These are phyloP conservation scores for Setipinna tenuifilis DNA, from an alignment of 2,797 vertebrate species.

Conservation along the genomic window DNA sequence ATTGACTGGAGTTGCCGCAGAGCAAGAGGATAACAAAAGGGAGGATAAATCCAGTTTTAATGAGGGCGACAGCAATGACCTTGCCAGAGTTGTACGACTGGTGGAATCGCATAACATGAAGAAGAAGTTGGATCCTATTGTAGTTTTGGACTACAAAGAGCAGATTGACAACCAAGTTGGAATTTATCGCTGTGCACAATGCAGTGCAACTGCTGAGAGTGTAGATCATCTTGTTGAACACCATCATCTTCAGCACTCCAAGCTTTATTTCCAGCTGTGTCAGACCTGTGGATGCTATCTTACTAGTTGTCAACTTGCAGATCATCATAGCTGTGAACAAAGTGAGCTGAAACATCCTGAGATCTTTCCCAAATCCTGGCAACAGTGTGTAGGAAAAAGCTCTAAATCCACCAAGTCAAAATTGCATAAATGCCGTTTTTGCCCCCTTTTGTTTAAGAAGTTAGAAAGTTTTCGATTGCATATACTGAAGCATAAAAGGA, in stretches of 20 bases:
- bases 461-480: slow-evolving; percentile 58
- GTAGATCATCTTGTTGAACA: slow-evolving; percentile 73
- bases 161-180: slow-evolving; percentile 37
- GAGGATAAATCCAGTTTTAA: background rate
- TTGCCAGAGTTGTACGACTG: slow-evolving; percentile 44
- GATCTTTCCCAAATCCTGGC: background rate
- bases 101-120: slow-evolving; percentile 57
- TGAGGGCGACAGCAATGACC: slow-evolving; percentile 28
- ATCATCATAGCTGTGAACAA: slow-evolving; percentile 62
- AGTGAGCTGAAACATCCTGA: background rate
- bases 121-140: slow-evolving; percentile 72
- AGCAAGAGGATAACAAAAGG: background rate
- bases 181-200: slow-evolving; percentile 66
- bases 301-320: slow-evolving; percentile 45
- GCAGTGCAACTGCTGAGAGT: slow-evolving; percentile 57
- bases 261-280: slow-evolving; percentile 64
- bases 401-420: slow-evolving; percentile 32
- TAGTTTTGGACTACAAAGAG: slow-evolving; percentile 65
- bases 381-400: background rate
- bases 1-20: slow-evolving; percentile 27
- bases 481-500: slow-evolving; percentile 70
- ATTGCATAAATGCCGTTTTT: slow-evolving; percentile 63
- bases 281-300: slow-evolving; percentile 65
- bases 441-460: slow-evolving; percentile 63
- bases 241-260: slow-evolving; percentile 62